Conservation (phyloP, 2,797 vertebrate genomes). For the Sebastes aleutianus region DNA sequence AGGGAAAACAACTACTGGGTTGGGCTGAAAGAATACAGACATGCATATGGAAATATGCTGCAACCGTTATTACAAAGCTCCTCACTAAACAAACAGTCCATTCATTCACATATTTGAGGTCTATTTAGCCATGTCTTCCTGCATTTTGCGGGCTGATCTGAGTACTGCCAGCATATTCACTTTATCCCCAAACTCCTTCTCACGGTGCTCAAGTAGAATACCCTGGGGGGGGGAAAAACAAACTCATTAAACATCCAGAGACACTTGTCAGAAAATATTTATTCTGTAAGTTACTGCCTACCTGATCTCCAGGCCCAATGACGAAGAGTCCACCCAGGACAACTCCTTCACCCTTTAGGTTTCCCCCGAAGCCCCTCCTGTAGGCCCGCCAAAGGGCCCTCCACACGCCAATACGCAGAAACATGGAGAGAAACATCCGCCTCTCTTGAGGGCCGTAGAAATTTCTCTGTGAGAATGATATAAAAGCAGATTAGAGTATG, state of each 20-base stretch:
- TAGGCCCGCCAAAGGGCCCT: slow-evolving; percentile 85
- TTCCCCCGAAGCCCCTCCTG: slow-evolving; percentile 85
- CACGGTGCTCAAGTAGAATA: slow-evolving; percentile 91
- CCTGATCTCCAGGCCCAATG: slow-evolving; percentile 87
- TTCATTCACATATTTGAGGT: slow-evolving; percentile 11
- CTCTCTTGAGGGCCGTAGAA: slow-evolving; percentile 88
- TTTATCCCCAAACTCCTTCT: slow-evolving; percentile 94
- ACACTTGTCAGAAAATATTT: not conserved
- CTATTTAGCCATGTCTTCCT: slow-evolving; percentile 31
- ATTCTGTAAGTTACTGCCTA: slow-evolving; percentile 42
- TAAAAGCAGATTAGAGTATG: slow-evolving; percentile 24
- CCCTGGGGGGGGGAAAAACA: slow-evolving; percentile 75
- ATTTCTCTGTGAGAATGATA: slow-evolving; percentile 75
- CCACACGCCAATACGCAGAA: slow-evolving; percentile 87
- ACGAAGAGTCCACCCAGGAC: slow-evolving; percentile 91
- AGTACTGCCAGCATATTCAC: slow-evolving; percentile 85
- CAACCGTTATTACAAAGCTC: slow-evolving; percentile 2
- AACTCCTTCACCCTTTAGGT: slow-evolving; percentile 88
- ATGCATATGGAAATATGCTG: not conserved
- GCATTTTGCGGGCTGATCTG: slow-evolving; percentile 84
- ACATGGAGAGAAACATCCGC: slow-evolving; percentile 84
- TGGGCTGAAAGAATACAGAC: not conserved
- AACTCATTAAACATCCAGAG: not conserved
- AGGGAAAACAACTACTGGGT: not conserved
- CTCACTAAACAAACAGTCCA: slow-evolving; percentile 4